Evolutionary conservation across 2,888 invertebrate species (phyloP).

Genomic region (Encarsia formosa): DNA sequence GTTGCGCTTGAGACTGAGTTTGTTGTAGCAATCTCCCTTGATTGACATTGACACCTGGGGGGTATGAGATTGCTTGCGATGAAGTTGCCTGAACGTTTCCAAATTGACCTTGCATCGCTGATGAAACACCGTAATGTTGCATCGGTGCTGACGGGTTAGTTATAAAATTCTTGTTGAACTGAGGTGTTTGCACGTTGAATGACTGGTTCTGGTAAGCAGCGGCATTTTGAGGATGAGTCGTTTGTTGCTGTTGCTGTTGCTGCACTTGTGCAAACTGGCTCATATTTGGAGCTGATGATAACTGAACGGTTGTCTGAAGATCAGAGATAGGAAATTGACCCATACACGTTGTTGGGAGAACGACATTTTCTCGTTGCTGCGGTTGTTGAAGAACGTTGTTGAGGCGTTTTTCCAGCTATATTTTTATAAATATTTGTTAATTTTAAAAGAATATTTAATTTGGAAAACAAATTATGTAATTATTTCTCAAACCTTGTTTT

Average conservation of each 20-base stretch:
- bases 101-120: constrained; percentile 29
- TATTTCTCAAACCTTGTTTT: constrained; percentile 3
- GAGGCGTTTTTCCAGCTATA: constrained; percentile 27
- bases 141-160: constrained; percentile 23
- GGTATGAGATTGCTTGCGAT: constrained; percentile 22
- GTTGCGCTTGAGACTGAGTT: constrained; percentile 7
- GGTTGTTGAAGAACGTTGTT: background rate
- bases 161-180: constrained; percentile 41
- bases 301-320: constrained; percentile 8
- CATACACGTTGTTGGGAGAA: constrained; percentile 6
- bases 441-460: no score
- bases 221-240: constrained; percentile 21
- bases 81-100: constrained; percentile 26
- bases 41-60: constrained; percentile 5
- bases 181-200: constrained; percentile 42
- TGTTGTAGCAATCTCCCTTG: constrained; percentile 28
- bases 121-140: constrained; percentile 16
- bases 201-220: constrained; percentile 37
- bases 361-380: constrained; percentile 12
- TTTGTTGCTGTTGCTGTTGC: constrained; percentile 1
- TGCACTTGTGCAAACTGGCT: background rate
- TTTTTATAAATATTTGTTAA: no score
- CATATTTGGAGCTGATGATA: constrained; percentile 16
- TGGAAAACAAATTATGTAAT: background rate
- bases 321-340: constrained; percentile 17